phyloP scores from a whole-genome alignment of 2,888 invertebrate genomes.

The Hanleya hanleyi region DNA sequence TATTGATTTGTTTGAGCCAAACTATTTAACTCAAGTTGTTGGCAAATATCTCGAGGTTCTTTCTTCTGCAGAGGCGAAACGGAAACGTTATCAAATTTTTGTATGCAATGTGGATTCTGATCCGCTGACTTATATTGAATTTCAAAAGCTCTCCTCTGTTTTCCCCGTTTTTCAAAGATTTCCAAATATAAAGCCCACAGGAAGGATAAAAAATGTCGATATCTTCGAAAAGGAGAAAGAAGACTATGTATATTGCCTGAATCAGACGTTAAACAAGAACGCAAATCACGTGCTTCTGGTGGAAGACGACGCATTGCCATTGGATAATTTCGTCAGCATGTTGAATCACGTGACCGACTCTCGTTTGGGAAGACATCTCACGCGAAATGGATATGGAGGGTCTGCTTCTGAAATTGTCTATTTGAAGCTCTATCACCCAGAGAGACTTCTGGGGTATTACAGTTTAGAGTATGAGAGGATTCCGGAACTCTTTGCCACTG shows the following conservation, averaged over 20 bases:
- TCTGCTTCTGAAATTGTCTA: conserved; percentile 28
- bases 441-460: conserved; percentile 59
- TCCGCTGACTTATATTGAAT: conserved; percentile 50
- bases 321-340: conserved; percentile 51
- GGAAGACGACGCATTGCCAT: conserved; percentile 69
- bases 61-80: conserved; percentile 21
- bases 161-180: conserved; percentile 49
- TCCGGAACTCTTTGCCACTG: conserved; percentile 53
- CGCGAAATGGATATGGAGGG: conserved; percentile 27
- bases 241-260: conserved; percentile 67
- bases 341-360: conserved; percentile 50
- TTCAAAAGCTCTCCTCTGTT: conserved; percentile 37
- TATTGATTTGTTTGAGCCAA: conserved; percentile 49
- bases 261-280: conserved; percentile 46
- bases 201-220: conserved; percentile 22
- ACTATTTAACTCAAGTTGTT: conserved; percentile 59
- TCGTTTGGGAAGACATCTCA: not conserved
- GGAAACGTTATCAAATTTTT: conserved; percentile 44
- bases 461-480: conserved; percentile 54
- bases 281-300: conserved; percentile 57
- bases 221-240: conserved; percentile 66
- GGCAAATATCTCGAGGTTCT: conserved; percentile 43
- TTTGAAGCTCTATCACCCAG: conserved; percentile 68
- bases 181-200: conserved; percentile 20
- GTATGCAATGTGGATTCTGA: conserved; percentile 63